Conservation (phyloP, 2,888 invertebrate species). For the Leptopilina drosophilae region DNA sequence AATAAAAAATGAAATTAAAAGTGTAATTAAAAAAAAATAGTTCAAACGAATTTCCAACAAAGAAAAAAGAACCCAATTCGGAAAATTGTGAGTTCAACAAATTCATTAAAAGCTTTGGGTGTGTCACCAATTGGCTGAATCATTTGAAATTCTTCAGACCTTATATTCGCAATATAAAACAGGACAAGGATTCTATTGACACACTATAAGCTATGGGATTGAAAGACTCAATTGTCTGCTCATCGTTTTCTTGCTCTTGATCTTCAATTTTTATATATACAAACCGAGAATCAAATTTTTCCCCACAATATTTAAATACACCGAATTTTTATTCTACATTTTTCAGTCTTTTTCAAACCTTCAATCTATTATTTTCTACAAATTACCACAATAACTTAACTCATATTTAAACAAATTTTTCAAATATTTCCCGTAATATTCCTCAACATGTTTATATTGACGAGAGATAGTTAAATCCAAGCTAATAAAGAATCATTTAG, state of each 20-base stretch:
- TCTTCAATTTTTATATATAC: conserved; percentile 20
- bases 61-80: background rate
- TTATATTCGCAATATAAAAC: conserved; percentile 21
- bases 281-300: conserved; percentile 5
- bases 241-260: conserved; percentile 9
- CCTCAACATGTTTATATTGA: background rate
- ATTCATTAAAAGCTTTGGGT: conserved; percentile 4
- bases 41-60: background rate
- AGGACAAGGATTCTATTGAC: conserved; percentile 35
- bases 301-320: background rate
- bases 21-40: background rate
- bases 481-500: conserved; percentile 6
- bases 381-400: no score
- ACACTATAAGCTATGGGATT: conserved; percentile 17
- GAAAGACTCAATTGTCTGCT: conserved; percentile 31
- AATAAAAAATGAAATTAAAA: no score
- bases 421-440: no score
- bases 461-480: background rate
- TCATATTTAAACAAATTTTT: no score
- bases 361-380: background rate
- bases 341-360: no score
- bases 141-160: conserved; percentile 20
- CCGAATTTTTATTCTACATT: no score
- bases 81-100: background rate
- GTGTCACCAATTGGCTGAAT: conserved; percentile 14